Conservation (phyloP, 2,113 vertebrate genomes). For the Ardeotis arabs region DNA sequence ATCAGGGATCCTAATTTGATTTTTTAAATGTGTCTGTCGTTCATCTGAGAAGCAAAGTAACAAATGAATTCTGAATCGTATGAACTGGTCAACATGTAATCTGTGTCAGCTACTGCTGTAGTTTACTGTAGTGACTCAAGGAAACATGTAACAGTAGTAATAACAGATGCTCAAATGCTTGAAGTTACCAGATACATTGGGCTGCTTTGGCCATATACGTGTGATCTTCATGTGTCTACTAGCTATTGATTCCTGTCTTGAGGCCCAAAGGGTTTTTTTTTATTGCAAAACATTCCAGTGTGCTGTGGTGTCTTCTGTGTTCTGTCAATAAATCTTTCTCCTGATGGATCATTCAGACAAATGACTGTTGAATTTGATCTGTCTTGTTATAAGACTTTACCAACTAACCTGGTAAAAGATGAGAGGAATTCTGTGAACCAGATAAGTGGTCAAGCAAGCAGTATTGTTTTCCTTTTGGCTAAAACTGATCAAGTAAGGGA, state of each 20-base stretch:
- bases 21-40: constrained; percentile 67
- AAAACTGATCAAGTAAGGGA: not conserved
- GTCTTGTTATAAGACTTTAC: not conserved
- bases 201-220: not conserved
- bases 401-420: not conserved
- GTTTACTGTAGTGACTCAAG: not conserved
- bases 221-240: not conserved
- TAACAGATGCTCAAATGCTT: not conserved
- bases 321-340: not conserved
- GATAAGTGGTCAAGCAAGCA: not conserved
- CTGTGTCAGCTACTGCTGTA: constrained; percentile 43
- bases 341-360: not conserved
- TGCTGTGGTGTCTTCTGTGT: not conserved
- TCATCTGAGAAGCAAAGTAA: constrained; percentile 71
- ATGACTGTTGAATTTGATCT: rapidly evolving
- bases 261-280: not conserved
- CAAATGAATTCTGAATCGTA: constrained; percentile 65
- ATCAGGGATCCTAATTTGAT: constrained; percentile 76
- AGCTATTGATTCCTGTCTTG: constrained; percentile 11
- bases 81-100: constrained; percentile 64
- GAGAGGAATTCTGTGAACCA: not conserved
- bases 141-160: not conserved
- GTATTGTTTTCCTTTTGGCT: not conserved
- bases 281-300: not conserved
- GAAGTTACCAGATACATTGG: not conserved